These are phyloP conservation scores for Ametastegia equiseti DNA, from an alignment of 2,888 invertebrate species.

Conservation along the genomic window DNA sequence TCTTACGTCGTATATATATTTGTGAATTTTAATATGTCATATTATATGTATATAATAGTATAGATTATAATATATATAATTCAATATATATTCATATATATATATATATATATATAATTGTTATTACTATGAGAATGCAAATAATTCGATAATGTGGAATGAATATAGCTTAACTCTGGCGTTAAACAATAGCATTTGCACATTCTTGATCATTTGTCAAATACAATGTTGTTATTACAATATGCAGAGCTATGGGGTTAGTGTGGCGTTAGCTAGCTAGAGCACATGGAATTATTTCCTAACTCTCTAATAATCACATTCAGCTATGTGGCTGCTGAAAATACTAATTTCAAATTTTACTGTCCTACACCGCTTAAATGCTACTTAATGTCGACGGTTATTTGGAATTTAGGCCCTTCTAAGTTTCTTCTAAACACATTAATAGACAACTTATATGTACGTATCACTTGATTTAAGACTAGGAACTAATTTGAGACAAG, in stretches of 20 bases:
- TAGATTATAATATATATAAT: conserved; percentile 48
- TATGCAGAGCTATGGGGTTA: conserved; percentile 64
- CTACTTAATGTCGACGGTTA: conserved; percentile 56
- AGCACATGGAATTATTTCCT: conserved; percentile 66
- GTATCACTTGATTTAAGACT: conserved; percentile 71
- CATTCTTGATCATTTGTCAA: conserved; percentile 36
- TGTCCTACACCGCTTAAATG: conserved; percentile 55
- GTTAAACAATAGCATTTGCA: conserved; percentile 44
- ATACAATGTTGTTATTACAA: conserved; percentile 57
- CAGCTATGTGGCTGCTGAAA: conserved; percentile 63
- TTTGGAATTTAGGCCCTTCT: conserved; percentile 68
- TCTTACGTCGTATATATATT: conserved; percentile 64
- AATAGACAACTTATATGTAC: conserved; percentile 64
- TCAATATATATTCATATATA: conserved; percentile 46
- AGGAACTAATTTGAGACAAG: conserved; percentile 69
- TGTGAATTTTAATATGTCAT: conserved; percentile 47
- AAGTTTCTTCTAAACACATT: conserved; percentile 55
- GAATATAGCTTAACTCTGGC: conserved; percentile 32
- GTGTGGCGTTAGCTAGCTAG: conserved; percentile 63
- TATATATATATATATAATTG: conserved; percentile 56
- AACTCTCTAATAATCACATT: conserved; percentile 71
- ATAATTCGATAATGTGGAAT: conserved; percentile 42
- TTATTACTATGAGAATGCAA: conserved; percentile 47
- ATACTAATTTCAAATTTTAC: conserved; percentile 52
- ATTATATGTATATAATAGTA: conserved; percentile 50